Evolutionary conservation across 1,140 invertebrate genomes (phyloP).

Genomic region (Diuraphis noxia): DNA sequence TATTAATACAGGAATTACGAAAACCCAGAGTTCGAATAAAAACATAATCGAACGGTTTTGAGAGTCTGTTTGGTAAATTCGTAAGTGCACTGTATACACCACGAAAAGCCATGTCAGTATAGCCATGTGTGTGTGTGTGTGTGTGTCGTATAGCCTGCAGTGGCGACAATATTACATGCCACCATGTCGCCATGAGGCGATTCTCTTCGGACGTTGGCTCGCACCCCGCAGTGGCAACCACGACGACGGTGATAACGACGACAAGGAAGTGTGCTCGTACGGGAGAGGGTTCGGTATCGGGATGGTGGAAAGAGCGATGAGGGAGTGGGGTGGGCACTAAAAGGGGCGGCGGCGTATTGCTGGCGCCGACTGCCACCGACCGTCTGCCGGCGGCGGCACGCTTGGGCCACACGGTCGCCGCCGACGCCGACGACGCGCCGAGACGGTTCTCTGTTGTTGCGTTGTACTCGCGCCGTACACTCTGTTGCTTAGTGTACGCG

Average conservation of each 20-base stretch:
- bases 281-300: background rate
- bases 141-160: background rate
- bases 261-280: background rate
- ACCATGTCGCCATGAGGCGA: background rate
- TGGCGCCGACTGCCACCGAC: conserved; percentile 40
- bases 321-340: background rate
- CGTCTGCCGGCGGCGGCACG: conserved; percentile 13
- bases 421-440: conserved; percentile 10
- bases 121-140: too few species aligned
- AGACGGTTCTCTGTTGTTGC: conserved; percentile 4
- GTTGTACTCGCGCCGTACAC: conserved; percentile 15
- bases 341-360: background rate
- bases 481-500: conserved; percentile 46
- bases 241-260: background rate
- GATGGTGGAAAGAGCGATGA: fast-evolving
- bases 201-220: background rate
- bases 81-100: background rate
- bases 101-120: background rate
- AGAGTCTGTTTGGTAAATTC: background rate
- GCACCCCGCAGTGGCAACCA: background rate
- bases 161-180: background rate
- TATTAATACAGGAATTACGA: background rate
- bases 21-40: background rate
- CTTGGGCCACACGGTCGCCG: background rate
- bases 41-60: background rate